phyloP scores from a whole-genome alignment of 2,797 vertebrate species.

The Oceanodroma leucorhoa region DNA sequence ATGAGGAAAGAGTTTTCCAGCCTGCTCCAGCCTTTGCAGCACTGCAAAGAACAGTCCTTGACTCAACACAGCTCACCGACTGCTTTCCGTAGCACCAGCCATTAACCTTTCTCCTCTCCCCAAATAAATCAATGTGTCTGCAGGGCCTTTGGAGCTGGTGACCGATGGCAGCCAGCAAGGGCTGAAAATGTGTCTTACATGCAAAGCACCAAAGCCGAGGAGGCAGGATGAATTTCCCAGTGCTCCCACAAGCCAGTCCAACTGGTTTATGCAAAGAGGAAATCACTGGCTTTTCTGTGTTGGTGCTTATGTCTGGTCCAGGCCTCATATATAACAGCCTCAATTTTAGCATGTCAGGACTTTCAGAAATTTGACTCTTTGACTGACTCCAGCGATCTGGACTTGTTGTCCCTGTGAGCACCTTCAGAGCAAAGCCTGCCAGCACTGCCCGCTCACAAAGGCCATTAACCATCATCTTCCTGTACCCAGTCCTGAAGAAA shows the following conservation, averaged over 20 bases:
- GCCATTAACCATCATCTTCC: background rate
- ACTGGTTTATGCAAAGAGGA: background rate
- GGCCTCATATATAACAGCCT: background rate
- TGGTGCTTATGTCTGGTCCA: background rate
- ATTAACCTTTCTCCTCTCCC: background rate
- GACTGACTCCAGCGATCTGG: background rate
- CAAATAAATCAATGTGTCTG: background rate
- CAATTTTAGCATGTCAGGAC: background rate
- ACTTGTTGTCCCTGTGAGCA: fast-evolving
- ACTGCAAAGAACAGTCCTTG: background rate
- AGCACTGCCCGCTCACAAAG: background rate
- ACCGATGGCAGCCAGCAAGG: background rate
- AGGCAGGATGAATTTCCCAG: background rate
- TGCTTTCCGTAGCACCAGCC: background rate
- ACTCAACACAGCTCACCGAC: background rate
- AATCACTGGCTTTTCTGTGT: background rate
- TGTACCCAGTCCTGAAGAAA: background rate
- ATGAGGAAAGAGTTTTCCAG: background rate
- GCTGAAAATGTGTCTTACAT: background rate
- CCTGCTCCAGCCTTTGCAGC: background rate
- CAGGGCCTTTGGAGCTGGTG: background rate
- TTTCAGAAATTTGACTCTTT: background rate
- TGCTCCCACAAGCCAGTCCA: background rate
- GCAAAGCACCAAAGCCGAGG: background rate
- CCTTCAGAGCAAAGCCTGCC: fast-evolving